Percentiles rank a stretch among this genome's conserved stretches.
These are phyloP conservation scores for Hydractinia echinata DNA, from an alignment of 30 jellyfish, hydroid and myxozoan species.

Conservation along the genomic window DNA sequence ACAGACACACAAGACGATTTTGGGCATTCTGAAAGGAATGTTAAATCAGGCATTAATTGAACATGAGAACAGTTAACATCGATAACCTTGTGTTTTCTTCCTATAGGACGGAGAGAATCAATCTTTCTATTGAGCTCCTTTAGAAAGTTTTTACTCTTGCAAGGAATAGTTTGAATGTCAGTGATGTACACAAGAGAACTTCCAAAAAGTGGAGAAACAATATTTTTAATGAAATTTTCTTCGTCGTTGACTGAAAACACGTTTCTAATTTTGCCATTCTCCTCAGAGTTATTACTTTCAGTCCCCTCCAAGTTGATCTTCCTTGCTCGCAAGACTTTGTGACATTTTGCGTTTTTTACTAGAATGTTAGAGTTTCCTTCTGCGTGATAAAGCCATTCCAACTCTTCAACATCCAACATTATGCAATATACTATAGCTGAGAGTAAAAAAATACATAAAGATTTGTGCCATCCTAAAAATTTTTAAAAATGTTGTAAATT, in stretches of 20 bases:
- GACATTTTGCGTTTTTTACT: conserved; percentile 16
- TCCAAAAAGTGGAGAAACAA: neutral
- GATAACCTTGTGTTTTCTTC: neutral
- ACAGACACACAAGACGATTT: conserved; percentile 21
- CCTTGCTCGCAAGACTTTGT: conserved; percentile 41
- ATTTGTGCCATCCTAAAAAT: too few species aligned
- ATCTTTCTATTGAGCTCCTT: conserved; percentile 3
- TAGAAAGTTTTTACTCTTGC: neutral
- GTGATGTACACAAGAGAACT: neutral
- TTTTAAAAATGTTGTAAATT: too few species aligned
- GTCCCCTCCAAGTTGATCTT: conserved; percentile 5
- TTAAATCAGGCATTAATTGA: conserved; percentile 7
- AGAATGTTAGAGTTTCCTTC: conserved; percentile 77
- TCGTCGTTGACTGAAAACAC: conserved; percentile 11
- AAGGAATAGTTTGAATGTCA: neutral
- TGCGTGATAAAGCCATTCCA: conserved; percentile 62
- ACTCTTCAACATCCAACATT: conserved; percentile 18
- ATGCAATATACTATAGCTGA: neutral
- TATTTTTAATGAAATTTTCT: neutral
- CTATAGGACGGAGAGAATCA: neutral
- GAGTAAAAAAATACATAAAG: too few species aligned
- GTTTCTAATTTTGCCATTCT: neutral
- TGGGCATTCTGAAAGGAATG: neutral
- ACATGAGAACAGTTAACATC: neutral
- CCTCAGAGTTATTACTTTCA: neutral